Base-by-base conservation (phyloP, 2,113 vertebrate species). In the Microcebus tavaratra region DNA sequence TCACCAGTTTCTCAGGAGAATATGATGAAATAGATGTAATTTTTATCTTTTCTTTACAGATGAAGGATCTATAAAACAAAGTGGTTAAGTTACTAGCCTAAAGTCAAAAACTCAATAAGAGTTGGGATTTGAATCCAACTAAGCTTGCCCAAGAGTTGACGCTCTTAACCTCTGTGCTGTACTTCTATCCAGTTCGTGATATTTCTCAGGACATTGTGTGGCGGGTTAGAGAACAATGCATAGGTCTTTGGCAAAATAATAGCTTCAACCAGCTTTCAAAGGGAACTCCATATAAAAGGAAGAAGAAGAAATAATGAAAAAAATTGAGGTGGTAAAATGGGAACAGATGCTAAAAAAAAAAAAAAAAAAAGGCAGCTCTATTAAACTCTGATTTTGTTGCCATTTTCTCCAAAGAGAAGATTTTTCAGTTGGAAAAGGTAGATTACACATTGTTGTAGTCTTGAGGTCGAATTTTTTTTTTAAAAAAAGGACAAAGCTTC, bases 341-440 rank as follows among this genome's bases (percentile, higher is more conserved):
- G 59, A 89, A 89, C 55, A 59, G 34, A 85, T 76, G 31, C 73
- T 79, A 75, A 76, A 70, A 2, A 48, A 11, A 9, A 76, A 76
- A 2, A 48, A 9, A 48, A 61, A 57, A 93, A 96, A 96, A 88
- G 18, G 27, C 34, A 53, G 21, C 20, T 59, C 27, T 79, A 15
- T 48, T 87, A 84, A 86, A 53, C 21, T 83, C 89, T 65, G 25
- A 76, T 63, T 82, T 86, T 81, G 79, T 92, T 92, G 42, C 17
- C 20, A 72, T 82, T 80, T 86, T 87, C 53, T 88, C 63, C 36
- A 61, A 86, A 86, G 20, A 27, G 27, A 42, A 90, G 17, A 5
- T 14, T 81, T 90, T 96, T 85, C 72, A 72, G 29, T 95, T 73
- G n/a, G 42, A 70, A 95, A 72, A 63, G 15, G 61, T 45, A 70